These are phyloP conservation scores for Nansenia antarctica DNA, from an alignment of 2,113 vertebrate species.

Conservation along the genomic window DNA sequence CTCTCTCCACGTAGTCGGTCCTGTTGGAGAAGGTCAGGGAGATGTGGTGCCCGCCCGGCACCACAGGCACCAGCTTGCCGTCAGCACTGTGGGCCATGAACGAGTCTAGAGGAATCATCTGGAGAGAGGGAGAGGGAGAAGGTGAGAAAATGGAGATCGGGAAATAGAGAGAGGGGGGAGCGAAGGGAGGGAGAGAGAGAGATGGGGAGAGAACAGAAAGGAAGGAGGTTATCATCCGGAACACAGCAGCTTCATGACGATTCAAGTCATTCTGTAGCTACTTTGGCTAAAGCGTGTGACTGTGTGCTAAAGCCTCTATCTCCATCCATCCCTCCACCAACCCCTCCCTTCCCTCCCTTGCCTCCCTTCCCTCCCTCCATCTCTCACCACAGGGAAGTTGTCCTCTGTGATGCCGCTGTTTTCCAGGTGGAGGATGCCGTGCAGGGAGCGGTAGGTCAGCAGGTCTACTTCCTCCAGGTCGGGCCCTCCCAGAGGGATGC, in stretches of 20 bases:
- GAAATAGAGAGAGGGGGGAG: background rate
- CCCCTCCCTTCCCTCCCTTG: too few relatives aligned
- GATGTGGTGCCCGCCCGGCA: slow-evolving; percentile 77
- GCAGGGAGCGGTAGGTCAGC: slow-evolving; percentile 76
- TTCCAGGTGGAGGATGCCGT: slow-evolving; percentile 79
- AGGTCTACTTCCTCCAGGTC: slow-evolving; percentile 83
- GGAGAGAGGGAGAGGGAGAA: background rate
- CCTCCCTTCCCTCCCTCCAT: background rate
- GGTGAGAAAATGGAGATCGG: background rate
- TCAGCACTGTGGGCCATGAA: slow-evolving; percentile 79
- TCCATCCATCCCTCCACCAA: background rate
- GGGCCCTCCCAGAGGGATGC: slow-evolving; percentile 69
- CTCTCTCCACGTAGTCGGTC: slow-evolving; percentile 78
- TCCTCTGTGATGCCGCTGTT: slow-evolving; percentile 80
- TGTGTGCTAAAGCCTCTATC: too few relatives aligned
- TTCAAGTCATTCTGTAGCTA: too few relatives aligned
- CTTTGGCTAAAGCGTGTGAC: too few relatives aligned
- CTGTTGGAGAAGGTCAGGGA: slow-evolving; percentile 75
- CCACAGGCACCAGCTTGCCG: slow-evolving; percentile 76
- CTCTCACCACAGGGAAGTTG: slow-evolving; percentile 79
- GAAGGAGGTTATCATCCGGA: background rate
- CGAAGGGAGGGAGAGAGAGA: background rate
- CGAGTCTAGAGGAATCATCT: slow-evolving; percentile 83
- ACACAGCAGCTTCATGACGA: too few relatives aligned
- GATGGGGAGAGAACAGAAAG: background rate